Evolutionary conservation across 92 coral and sea anemone species (phyloP), one percentile per base, ranked within the genome.

Genomic region (Virgularia gustaviana): DNA sequence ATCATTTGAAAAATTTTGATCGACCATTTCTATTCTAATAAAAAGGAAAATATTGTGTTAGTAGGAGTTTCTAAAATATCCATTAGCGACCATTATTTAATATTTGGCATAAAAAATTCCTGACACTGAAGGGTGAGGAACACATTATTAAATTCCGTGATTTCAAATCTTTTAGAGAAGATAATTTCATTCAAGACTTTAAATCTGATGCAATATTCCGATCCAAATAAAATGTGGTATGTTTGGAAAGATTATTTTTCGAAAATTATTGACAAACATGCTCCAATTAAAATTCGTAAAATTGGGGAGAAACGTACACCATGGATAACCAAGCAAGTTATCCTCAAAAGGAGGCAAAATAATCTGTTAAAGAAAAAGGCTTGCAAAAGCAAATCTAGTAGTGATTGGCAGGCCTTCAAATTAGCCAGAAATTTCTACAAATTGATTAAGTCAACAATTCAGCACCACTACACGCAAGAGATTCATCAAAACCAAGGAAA

Each of bases 341-440:
- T 37, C 13, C 24, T 37, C 5, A 12, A 38, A 19, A 41, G 44
- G n/a, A n/a, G 44, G n/a, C 53, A 34, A 10, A 63, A 41, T 30
- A 63, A 63, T 24, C 42, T 32, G 15, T 10, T 63, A 38, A 63
- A 63, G 71, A 63, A 65, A 41, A 63, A 63, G 30, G 54, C 71
- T 11, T 9, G 20, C 6, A 41, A 63, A 38, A 9, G 32, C 9
- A 36, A 36, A 38, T 31, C n/a, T 36, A 15, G 22, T 25, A 20
- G 32, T 29, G 57, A 65, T 29, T 65, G 41, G 72, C 31, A 42
- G 28, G 51, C 30, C 20, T 65, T 37, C 38, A 65, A 65, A 44
- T 9, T 8, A 22, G 57, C 36, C 29, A 45, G 72, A 29, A 65
- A 65, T 29, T 29, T 22, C 12, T 45, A 65, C 20, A 65, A 65